A percentile compares a stretch with the other conserved stretches of the same genome.
Conservation (phyloP, 53 echinoderm and acorn worm species). For the Patiria pectinifera region DNA sequence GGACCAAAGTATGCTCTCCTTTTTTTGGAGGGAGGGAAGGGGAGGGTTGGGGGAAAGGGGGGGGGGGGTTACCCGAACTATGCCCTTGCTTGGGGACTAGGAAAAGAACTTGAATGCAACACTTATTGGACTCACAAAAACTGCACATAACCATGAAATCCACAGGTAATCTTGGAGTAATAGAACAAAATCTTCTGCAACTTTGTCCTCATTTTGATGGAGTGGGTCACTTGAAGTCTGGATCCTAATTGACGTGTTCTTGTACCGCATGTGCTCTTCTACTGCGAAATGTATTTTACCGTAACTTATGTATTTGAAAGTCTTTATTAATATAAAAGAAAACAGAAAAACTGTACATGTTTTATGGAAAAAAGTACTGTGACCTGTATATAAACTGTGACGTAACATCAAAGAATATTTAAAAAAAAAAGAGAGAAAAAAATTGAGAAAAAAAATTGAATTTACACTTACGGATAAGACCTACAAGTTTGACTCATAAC, state of each 20-base stretch:
- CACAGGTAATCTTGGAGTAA: too few relatives aligned
- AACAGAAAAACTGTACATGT: slow-evolving; percentile 39
- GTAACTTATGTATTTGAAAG: slow-evolving; percentile 56
- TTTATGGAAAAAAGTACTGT: slow-evolving; percentile 49
- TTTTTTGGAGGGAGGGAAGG: too few relatives aligned
- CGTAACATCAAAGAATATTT: slow-evolving; percentile 16
- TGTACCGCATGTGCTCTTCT: slow-evolving; percentile 62
- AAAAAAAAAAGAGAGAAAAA: background rate
- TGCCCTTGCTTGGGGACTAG: too few relatives aligned
- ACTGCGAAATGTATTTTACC: slow-evolving; percentile 54
- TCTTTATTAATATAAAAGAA: slow-evolving; percentile 29
- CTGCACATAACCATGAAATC: too few relatives aligned
- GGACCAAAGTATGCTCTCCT: too few relatives aligned
- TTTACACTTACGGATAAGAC: slow-evolving; percentile 37
- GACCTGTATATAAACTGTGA: slow-evolving; percentile 62
- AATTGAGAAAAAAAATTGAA: background rate
- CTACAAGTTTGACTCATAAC: slow-evolving; percentile 15
- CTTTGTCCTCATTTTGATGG: background rate
- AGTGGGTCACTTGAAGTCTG: background rate
- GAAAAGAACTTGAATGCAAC: too few relatives aligned
- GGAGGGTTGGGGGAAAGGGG: too few relatives aligned
- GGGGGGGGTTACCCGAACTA: too few relatives aligned
- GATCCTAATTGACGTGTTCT: slow-evolving; percentile 39
- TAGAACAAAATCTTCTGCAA: background rate
- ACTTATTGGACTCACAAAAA: too few relatives aligned